Conservation (phyloP, 2,888 invertebrate genomes). For the Drosophila histrio region DNA sequence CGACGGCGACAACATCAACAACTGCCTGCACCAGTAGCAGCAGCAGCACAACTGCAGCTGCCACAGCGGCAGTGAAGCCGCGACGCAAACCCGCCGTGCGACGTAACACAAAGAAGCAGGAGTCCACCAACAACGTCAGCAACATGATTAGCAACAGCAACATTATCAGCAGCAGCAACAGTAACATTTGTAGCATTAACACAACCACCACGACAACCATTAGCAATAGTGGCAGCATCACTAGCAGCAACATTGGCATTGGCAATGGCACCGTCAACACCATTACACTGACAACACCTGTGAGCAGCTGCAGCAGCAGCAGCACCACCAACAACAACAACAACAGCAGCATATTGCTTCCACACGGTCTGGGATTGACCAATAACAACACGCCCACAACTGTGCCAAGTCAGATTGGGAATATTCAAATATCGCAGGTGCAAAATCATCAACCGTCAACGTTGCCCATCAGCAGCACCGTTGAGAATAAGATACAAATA, state of each 20-base stretch:
- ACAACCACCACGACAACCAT: constrained; percentile 39
- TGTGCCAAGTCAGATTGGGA: constrained; percentile 85
- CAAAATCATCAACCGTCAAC: constrained; percentile 70
- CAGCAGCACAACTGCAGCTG: constrained; percentile 40
- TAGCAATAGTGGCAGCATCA: constrained; percentile 33
- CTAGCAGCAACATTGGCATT: constrained; percentile 27
- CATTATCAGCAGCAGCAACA: constrained; percentile 49
- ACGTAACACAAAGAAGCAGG: constrained; percentile 82
- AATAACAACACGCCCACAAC: constrained; percentile 66
- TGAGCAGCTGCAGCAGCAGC: constrained; percentile 26
- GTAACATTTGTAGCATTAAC: constrained; percentile 6
- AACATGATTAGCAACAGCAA: constrained; percentile 32
- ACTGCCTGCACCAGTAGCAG: constrained; percentile 11
- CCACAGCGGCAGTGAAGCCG: constrained; percentile 82
- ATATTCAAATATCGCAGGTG: constrained; percentile 84
- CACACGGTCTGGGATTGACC: constrained; percentile 46
- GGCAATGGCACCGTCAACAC: constrained; percentile 41
- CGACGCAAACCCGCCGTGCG: constrained; percentile 83
- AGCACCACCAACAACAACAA: constrained; percentile 44
- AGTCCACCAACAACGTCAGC: constrained; percentile 40
- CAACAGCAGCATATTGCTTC: constrained; percentile 55
- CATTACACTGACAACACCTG: constrained; percentile 38
- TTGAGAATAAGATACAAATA: constrained; percentile 84
- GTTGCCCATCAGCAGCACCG: constrained; percentile 79
- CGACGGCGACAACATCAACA: constrained; percentile 31